These are phyloP conservation scores for Cynaeus angustus DNA, from an alignment of 2,888 invertebrate genomes.

Conservation along the genomic window DNA sequence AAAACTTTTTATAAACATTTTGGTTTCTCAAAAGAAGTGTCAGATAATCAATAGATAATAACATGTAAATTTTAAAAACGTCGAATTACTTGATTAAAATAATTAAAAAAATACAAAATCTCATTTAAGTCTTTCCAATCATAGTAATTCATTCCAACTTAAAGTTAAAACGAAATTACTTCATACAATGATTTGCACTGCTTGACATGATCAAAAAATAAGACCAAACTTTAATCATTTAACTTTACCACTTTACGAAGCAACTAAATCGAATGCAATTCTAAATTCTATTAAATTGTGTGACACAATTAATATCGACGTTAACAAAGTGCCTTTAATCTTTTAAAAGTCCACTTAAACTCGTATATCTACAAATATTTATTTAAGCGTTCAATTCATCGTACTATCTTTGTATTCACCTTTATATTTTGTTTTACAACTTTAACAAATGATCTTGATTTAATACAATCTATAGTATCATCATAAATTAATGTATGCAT, in stretches of 20 bases:
- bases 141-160: constrained; percentile 43
- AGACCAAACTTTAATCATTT: neutral
- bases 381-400: too few relatives aligned
- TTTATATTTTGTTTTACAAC: neutral
- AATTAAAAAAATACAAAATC: neutral
- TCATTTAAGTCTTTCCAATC: constrained; percentile 42
- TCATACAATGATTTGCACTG: constrained; percentile 24
- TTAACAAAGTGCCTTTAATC: too few relatives aligned
- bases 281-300: neutral
- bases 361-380: too few relatives aligned
- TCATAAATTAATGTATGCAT: constrained; percentile 47
- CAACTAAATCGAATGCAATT: too few relatives aligned
- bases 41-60: too few relatives aligned
- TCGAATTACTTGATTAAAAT: too few relatives aligned
- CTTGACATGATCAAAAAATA: neutral
- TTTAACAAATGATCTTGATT: neutral
- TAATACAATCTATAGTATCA: constrained; percentile 27
- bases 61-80: too few relatives aligned
- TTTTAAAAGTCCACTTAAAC: too few relatives aligned
- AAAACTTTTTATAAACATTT: too few relatives aligned
- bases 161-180: constrained; percentile 47
- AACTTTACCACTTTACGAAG: neutral
- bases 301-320: neutral
- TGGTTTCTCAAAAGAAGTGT: too few relatives aligned
- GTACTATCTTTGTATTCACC: too few relatives aligned